Evolutionary conservation across 2,888 invertebrate genomes (phyloP), one percentile per base, ranked within the genome.

Genomic region (Leptura quadrifasciata): DNA sequence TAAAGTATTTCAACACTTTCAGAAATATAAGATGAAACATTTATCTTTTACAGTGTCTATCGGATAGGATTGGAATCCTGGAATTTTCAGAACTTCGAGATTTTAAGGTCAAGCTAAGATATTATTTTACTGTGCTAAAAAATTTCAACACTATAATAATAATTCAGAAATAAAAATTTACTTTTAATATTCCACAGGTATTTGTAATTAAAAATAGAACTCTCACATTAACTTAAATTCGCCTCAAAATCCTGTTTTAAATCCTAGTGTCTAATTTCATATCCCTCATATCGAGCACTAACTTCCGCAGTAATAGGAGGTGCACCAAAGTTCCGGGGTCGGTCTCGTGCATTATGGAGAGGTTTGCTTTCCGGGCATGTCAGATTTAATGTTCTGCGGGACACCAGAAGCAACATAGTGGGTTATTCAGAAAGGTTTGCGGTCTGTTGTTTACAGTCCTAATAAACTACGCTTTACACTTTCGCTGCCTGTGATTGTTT

Each of bases 401-500:
- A 35, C 4, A 54, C 55, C 67, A 58, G 57, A 58, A 68, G 24
- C 74, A 68, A 52, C 60, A 71, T 21, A 70, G 39, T 60, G 70
- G 47, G 64, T 47, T 67, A 70, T 68, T 63, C 70, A 70, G 73
- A 68, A 64, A 72, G 65, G 72, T 31, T 27, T 52, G 72, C 64
- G 69, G 74, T 70, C 58, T 31, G 55, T 60, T 70, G 74, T 74
- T 39, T 72, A 72, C 69, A 12, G 58, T 55, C 39, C 68, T 58
- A 64, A 73, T 60, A 72, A 73, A 77, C 63, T 73, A 75, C 63
- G 73, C 68, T 77, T 75, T 70, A 74, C 74, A 65, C 74, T 68
- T 60, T 58, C 58, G 47, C 31, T 54, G 20, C 24, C 31, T n/a
- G 24, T 20, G 47, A 60, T 39, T 68, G 71, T 71, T 71, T 71